A percentile compares a stretch with the other conserved stretches of the same genome.
These are phyloP conservation scores for Drosophila elegans DNA, from an alignment of 1,140 invertebrate genomes.

Conservation along the genomic window DNA sequence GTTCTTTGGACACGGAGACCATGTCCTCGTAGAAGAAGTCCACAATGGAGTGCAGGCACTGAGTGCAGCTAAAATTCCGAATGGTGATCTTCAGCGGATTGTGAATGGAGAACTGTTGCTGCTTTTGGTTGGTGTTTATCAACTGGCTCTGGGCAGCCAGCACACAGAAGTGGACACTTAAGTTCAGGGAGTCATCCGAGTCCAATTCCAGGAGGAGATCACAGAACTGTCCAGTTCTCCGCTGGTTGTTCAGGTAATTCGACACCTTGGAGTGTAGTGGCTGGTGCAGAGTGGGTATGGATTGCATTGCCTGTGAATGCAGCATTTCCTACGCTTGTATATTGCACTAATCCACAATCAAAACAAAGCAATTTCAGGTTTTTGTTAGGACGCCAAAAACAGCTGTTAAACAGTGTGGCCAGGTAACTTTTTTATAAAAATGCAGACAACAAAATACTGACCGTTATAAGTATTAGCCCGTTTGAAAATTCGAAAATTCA, in stretches of 20 bases:
- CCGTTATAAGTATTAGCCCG: not conserved
- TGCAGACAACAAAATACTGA: too few relatives aligned
- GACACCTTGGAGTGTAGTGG: conserved; percentile 79
- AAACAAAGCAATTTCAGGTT: conserved; percentile 23
- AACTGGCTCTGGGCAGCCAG: conserved; percentile 76
- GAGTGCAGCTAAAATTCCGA: conserved; percentile 65
- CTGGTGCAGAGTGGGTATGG: conserved; percentile 68
- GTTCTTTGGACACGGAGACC: conserved; percentile 75
- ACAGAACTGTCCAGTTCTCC: conserved; percentile 73
- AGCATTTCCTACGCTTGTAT: conserved; percentile 6
- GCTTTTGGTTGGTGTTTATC: conserved; percentile 70
- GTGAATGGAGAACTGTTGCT: conserved; percentile 81
- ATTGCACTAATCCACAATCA: not conserved
- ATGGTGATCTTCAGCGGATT: conserved; percentile 80
- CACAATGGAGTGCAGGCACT: conserved; percentile 76
- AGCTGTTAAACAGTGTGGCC: conserved; percentile 26
- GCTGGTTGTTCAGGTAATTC: conserved; percentile 79
- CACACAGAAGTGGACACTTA: conserved; percentile 76
- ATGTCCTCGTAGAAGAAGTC: conserved; percentile 82
- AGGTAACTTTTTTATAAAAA: not conserved
- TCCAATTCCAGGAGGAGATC: conserved; percentile 73
- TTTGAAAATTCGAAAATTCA: not conserved
- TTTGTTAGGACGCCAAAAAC: conserved; percentile 11
- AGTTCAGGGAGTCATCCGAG: conserved; percentile 53
- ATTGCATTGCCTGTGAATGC: conserved; percentile 17